phyloP scores from a whole-genome alignment of 2,113 vertebrate species.

The Seriola rivoliana region DNA sequence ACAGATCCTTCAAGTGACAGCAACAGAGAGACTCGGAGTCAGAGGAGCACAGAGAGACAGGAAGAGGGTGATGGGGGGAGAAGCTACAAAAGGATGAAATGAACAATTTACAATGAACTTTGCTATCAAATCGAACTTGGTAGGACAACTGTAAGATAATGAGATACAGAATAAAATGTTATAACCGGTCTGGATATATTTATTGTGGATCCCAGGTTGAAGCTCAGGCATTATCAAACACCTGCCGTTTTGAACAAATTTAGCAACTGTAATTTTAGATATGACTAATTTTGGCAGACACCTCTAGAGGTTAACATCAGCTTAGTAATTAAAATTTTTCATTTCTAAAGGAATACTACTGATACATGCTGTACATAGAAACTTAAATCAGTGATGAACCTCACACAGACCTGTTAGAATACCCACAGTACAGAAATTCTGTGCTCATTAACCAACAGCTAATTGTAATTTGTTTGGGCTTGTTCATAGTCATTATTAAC shows the following conservation, averaged over 20 bases:
- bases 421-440: neutral
- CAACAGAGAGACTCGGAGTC: neutral
- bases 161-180: neutral
- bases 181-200: neutral
- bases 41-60: conserved; percentile 4
- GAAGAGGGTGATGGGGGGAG: neutral
- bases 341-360: neutral
- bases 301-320: neutral
- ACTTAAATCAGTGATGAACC: neutral
- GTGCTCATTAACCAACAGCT: neutral
- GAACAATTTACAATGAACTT: neutral
- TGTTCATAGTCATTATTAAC: neutral
- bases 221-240: neutral
- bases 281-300: neutral
- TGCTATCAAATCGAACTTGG: neutral
- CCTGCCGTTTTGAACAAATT: neutral
- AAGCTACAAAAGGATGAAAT: conserved; percentile 14
- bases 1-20: conserved; percentile 31
- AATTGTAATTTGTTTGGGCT: neutral
- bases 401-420: neutral
- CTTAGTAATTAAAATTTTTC: neutral
- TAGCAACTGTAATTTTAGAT: neutral
- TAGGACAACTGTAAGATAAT: neutral
- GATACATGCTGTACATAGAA: neutral
- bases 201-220: neutral